A percentile compares a stretch with the other conserved stretches of the same genome.
These are phyloP conservation scores for Nerophis ophidion DNA, from an alignment of 2,113 vertebrate genomes.

Conservation along the genomic window DNA sequence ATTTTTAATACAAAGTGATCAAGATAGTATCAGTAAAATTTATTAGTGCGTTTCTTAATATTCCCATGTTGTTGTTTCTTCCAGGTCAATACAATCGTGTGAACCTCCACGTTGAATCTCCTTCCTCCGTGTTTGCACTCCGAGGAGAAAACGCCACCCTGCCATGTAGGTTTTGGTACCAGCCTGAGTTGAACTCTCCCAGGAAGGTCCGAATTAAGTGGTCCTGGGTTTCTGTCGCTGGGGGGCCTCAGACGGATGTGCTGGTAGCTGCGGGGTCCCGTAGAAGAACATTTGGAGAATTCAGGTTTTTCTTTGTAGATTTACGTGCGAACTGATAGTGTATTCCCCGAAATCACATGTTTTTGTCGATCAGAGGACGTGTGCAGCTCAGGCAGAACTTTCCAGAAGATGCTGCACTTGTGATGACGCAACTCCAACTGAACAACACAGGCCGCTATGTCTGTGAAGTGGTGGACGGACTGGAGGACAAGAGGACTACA, in stretches of 20 bases:
- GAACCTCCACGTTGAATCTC: slow-evolving; percentile 73
- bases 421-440: slow-evolving; percentile 67
- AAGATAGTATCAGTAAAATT: no score
- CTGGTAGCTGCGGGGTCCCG: slow-evolving; percentile 73
- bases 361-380: slow-evolving; percentile 45
- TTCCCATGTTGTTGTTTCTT: neutral
- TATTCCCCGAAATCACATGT: neutral
- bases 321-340: neutral
- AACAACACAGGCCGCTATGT: slow-evolving; percentile 79
- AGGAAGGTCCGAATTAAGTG: slow-evolving; percentile 78
- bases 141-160: slow-evolving; percentile 72
- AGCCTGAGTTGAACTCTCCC: slow-evolving; percentile 54
- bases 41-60: neutral
- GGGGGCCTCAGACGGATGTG: slow-evolving; percentile 72
- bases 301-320: slow-evolving; percentile 40
- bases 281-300: slow-evolving; percentile 71
- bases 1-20: no score
- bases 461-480: slow-evolving; percentile 82
- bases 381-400: slow-evolving; percentile 55
- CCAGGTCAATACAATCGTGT: slow-evolving; percentile 67
- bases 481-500: slow-evolving; percentile 78
- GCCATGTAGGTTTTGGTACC: slow-evolving; percentile 74
- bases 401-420: slow-evolving; percentile 66
- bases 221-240: slow-evolving; percentile 75
- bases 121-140: slow-evolving; percentile 65